Evolutionary conservation across 2,113 vertebrate species (phyloP).

Genomic region (Burhinus oedicnemus): DNA sequence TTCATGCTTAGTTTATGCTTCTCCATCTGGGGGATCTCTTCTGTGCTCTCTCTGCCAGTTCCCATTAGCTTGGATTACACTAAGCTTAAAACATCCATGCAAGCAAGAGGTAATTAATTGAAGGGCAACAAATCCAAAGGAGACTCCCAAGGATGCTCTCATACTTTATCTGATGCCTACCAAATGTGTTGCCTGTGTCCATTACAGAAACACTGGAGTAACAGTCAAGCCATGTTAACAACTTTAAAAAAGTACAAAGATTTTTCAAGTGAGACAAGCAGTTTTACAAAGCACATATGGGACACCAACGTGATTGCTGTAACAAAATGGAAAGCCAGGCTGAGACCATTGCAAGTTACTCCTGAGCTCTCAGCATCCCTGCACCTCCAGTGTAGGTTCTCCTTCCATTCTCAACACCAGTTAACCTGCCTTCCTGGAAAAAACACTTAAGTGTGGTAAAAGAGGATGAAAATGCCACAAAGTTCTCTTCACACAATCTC

Average conservation of each 20-base stretch:
- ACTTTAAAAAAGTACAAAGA: neutral
- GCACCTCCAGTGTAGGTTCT: neutral
- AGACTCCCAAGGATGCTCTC: neutral
- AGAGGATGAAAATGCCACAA: neutral
- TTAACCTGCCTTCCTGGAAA: neutral
- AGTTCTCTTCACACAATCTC: neutral
- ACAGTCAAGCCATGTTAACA: neutral
- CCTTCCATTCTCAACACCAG: neutral
- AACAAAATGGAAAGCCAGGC: neutral
- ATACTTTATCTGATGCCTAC: neutral
- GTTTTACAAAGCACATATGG: neutral
- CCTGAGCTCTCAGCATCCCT: neutral
- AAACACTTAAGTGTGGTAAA: neutral
- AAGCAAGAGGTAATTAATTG: neutral
- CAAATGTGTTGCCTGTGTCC: neutral
- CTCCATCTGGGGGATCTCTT: neutral
- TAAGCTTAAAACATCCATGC: neutral
- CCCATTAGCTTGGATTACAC: constrained; percentile 28
- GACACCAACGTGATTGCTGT: neutral
- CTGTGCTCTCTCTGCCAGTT: neutral
- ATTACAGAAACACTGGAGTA: neutral
- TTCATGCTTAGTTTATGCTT: constrained; percentile 9
- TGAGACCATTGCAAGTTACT: neutral
- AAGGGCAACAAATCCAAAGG: neutral
- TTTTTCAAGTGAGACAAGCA: neutral